These are phyloP conservation scores for Prinia subflava DNA, from an alignment of 2,113 vertebrate genomes.

Conservation along the genomic window DNA sequence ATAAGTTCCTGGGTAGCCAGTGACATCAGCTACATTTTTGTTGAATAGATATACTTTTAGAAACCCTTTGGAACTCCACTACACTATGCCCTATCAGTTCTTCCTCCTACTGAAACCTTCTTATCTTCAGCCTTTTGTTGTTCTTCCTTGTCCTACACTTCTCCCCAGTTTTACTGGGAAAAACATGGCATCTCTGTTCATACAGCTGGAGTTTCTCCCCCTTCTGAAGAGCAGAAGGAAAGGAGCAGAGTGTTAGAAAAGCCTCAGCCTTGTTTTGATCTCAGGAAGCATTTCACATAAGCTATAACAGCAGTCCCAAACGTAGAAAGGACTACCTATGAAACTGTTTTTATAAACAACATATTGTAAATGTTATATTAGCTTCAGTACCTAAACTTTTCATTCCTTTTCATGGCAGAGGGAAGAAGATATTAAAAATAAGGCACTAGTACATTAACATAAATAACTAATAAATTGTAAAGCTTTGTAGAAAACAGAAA, in stretches of 20 bases:
- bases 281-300: neutral
- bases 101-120: neutral
- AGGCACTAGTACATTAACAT: constrained; percentile 56
- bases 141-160: neutral
- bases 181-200: neutral
- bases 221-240: neutral
- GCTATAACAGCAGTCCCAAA: neutral
- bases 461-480: constrained; percentile 70
- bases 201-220: neutral
- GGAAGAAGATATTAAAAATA: constrained; percentile 64
- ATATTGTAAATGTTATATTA: neutral
- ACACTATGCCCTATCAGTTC: neutral
- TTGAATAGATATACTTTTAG: neutral
- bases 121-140: neutral
- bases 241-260: neutral
- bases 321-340: neutral
- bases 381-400: constrained; percentile 28
- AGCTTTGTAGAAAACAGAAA: constrained; percentile 60
- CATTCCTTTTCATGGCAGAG: neutral
- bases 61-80: neutral
- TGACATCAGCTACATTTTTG: neutral
- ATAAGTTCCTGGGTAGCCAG: neutral
- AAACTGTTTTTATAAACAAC: neutral
- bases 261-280: neutral
- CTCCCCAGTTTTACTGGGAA: neutral